phyloP scores from a whole-genome alignment of 2,113 vertebrate genomes.

The Pan troglodytes region NHGRI_mPanTro3-v2.1_pri NC_086015.1:18588501-18589000 shows the following conservation, averaged over 20 bases:
- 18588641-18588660: background rate
- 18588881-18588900: rapidly evolving
- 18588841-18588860: background rate
- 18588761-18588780: rapidly evolving
- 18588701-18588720: background rate
- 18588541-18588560: background rate
- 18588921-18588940: background rate
- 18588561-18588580: background rate
- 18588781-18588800: background rate
- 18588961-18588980: background rate
- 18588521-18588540: background rate
- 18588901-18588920: background rate
- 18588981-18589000: background rate
- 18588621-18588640: background rate
- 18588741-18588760: background rate
- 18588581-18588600: background rate
- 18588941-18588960: background rate
- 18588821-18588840: background rate
- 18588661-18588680: background rate
- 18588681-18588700: background rate
- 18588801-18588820: background rate
- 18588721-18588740: background rate
- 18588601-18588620: background rate
- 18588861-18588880: background rate
- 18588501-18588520: background rate